phyloP scores from a whole-genome alignment of 2,888 invertebrate genomes.

The Syrista parreyssii region DNA sequence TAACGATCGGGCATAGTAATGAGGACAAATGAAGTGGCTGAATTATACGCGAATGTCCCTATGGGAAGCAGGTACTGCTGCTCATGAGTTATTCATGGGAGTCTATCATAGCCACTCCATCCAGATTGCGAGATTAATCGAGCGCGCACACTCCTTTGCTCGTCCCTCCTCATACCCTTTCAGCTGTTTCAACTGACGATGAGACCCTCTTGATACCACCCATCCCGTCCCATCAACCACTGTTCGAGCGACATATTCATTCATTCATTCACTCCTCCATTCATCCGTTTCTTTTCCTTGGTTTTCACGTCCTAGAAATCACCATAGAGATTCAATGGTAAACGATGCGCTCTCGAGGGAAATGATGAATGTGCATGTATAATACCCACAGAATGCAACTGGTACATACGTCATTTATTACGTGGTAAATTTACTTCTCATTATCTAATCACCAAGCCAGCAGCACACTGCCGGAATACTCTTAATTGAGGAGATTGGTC shows the following conservation, averaged over 20 bases:
- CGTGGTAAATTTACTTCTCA: background rate
- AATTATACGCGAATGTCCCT: slow-evolving; percentile 63
- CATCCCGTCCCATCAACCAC: background rate
- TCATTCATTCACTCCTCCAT: background rate
- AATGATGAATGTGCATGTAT: background rate
- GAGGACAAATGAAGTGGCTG: slow-evolving; percentile 65
- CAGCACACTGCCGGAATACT: background rate
- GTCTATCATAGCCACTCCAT: slow-evolving; percentile 64
- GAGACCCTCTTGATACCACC: background rate
- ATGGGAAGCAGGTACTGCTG: slow-evolving; percentile 49
- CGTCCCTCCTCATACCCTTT: slow-evolving; percentile 27
- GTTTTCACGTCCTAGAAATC: background rate
- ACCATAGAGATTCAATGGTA: background rate
- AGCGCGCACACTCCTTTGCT: slow-evolving; percentile 57
- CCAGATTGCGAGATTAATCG: slow-evolving; percentile 65
- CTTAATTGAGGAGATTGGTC: background rate
- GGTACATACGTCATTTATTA: background rate
- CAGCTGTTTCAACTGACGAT: background rate
- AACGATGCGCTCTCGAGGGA: background rate
- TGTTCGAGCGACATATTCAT: background rate
- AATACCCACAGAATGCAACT: background rate
- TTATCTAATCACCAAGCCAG: background rate
- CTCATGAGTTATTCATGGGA: slow-evolving; percentile 64
- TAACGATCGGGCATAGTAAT: slow-evolving; percentile 62
- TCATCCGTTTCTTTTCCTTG: slow-evolving; percentile 12